Evolutionary conservation across 35 echinoderm and acorn worm species (phyloP).

Genomic region (Apostichopus californicus): DNA sequence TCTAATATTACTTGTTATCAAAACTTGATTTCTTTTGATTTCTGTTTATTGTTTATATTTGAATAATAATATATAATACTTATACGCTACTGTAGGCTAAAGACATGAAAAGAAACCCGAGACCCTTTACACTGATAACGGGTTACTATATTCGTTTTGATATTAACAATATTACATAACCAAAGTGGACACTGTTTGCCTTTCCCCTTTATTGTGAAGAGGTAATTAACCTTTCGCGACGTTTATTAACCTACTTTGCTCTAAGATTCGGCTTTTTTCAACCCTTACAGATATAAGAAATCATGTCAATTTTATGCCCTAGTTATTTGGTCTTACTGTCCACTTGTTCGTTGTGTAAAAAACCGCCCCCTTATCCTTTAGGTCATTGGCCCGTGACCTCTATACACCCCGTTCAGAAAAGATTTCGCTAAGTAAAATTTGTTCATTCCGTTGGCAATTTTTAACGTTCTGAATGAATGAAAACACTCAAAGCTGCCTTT

Average conservation of each 20-base stretch:
- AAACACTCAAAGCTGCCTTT: constrained; percentile 20
- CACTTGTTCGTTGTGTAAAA: not conserved
- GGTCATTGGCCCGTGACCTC: constrained; percentile 36
- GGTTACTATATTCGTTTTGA: too few species aligned
- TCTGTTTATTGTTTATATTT: too few species aligned
- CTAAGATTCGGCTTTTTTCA: not conserved
- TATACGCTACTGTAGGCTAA: too few species aligned
- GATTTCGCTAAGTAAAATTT: constrained; percentile 4
- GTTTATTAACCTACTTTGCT: constrained; percentile 4
- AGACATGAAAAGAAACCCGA: too few species aligned
- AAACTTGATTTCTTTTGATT: too few species aligned
- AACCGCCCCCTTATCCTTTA: not conserved
- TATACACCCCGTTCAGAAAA: not conserved
- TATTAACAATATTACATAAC: too few species aligned
- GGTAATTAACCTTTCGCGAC: constrained; percentile 4
- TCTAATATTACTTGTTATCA: too few species aligned
- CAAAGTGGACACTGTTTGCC: not conserved
- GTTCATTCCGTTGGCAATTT: constrained; percentile 32
- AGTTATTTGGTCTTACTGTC: constrained; percentile 40
- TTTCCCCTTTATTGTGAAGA: not conserved
- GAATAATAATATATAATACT: too few species aligned
- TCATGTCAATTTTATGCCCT: constrained; percentile 43
- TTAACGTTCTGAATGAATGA: constrained; percentile 27
- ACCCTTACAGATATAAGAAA: not conserved
- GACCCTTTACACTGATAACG: too few species aligned